Evolutionary conservation across 1,140 invertebrate genomes (phyloP).

Genomic region (Drosophila aff.): DNA sequence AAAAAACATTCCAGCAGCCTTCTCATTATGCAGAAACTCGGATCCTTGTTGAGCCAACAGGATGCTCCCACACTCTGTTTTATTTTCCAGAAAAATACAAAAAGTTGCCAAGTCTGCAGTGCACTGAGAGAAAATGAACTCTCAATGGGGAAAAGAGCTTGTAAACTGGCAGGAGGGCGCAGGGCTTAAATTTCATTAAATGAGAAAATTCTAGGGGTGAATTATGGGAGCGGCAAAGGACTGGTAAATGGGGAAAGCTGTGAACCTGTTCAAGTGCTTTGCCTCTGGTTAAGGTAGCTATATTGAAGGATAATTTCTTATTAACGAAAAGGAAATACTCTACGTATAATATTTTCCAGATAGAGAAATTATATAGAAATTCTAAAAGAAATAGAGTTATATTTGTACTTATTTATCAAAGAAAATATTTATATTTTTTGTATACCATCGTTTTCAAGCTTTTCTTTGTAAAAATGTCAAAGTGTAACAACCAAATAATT

Average conservation of each 20-base stretch:
- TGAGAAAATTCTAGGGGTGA: conserved; percentile 22
- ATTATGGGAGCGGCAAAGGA: not conserved
- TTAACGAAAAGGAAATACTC: conserved; percentile 10
- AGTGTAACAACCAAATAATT: too few species aligned
- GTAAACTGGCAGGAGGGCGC: conserved; percentile 2
- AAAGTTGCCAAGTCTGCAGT: conserved; percentile 42
- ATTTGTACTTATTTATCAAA: not conserved
- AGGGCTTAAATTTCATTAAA: conserved; percentile 70
- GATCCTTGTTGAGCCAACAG: conserved; percentile 50
- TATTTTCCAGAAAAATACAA: conserved; percentile 15
- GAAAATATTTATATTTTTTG: too few species aligned
- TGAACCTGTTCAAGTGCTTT: conserved; percentile 63
- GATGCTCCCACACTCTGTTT: conserved; percentile 24
- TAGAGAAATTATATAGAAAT: not conserved
- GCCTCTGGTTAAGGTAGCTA: conserved; percentile 39
- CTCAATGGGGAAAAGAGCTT: not conserved
- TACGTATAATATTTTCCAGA: not conserved
- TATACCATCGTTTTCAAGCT: not conserved
- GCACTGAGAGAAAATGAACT: conserved; percentile 49
- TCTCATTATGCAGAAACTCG: conserved; percentile 36
- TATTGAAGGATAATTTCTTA: conserved; percentile 3
- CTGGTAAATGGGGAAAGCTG: conserved; percentile 23
- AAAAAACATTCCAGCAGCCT: conserved; percentile 5
- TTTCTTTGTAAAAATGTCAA: not conserved
- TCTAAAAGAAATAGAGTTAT: not conserved